phyloP scores from a whole-genome alignment of 2,888 invertebrate genomes.

The Drosophila quinaria region DNA sequence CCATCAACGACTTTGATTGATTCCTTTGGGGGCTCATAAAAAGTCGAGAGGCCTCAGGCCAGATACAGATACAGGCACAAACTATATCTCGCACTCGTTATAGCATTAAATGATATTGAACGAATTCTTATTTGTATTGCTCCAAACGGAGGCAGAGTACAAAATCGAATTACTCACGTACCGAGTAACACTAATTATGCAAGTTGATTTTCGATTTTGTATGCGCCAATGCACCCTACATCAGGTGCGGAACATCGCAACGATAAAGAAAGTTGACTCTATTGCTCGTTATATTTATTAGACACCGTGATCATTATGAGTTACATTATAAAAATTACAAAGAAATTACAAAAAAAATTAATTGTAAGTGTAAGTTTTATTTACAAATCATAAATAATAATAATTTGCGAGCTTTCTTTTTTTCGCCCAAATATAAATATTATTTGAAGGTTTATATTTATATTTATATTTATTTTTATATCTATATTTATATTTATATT shows the following conservation, averaged over 20 bases:
- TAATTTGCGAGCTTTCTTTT: too few relatives aligned
- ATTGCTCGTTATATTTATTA: too few relatives aligned
- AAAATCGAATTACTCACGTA: slow-evolving; percentile 71
- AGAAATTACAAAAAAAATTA: too few relatives aligned
- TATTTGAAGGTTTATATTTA: too few relatives aligned
- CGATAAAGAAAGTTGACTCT: too few relatives aligned
- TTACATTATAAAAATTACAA: too few relatives aligned
- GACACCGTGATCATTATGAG: too few relatives aligned
- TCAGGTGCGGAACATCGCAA: neutral
- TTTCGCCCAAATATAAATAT: too few relatives aligned
- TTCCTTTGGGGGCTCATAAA: slow-evolving; percentile 83
- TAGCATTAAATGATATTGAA: slow-evolving; percentile 58
- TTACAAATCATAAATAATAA: too few relatives aligned
- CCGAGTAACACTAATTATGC: slow-evolving; percentile 63
- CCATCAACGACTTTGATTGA: slow-evolving; percentile 84
- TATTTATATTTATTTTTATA: neutral
- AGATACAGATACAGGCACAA: slow-evolving; percentile 6
- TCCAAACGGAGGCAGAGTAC: slow-evolving; percentile 27
- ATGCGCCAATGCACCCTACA: slow-evolving; percentile 42
- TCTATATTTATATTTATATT: neutral
- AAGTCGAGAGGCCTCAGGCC: slow-evolving; percentile 55
- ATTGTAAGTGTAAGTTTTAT: too few relatives aligned
- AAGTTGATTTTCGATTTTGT: slow-evolving; percentile 68
- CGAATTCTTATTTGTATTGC: slow-evolving; percentile 32
- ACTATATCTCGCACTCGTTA: slow-evolving; percentile 17